These are phyloP conservation scores for Bergia sp. DNA, from an alignment of 92 coral and sea anemone species.

Conservation along the genomic window DNA sequence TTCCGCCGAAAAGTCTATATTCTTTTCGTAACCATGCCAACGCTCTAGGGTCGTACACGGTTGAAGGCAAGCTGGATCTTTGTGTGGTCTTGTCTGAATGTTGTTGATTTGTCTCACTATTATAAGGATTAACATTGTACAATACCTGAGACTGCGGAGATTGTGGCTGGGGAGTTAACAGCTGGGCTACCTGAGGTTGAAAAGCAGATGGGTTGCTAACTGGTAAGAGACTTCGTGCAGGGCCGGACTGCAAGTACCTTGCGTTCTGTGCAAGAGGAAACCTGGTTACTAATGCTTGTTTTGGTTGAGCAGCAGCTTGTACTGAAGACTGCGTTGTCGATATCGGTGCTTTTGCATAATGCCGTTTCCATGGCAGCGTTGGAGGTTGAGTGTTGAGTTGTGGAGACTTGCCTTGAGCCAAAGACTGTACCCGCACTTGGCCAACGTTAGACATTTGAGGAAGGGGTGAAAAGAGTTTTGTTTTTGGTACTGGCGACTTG, in stretches of 20 bases:
- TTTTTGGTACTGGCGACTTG: neutral
- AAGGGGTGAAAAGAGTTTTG: neutral
- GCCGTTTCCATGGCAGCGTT: neutral
- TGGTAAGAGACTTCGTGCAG: neutral
- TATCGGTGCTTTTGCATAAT: neutral
- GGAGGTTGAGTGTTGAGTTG: neutral
- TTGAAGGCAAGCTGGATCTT: conserved; percentile 8
- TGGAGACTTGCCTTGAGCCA: neutral
- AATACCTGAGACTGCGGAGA: conserved; percentile 29
- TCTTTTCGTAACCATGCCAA: conserved; percentile 45
- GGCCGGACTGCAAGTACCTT: neutral
- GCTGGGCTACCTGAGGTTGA: conserved; percentile 23
- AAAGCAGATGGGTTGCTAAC: neutral
- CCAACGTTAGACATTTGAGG: neutral
- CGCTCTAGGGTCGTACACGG: conserved; percentile 35
- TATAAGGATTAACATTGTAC: conserved; percentile 4
- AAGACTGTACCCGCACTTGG: conserved; percentile 1
- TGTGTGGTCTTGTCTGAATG: neutral
- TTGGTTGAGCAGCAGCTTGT: conserved; percentile 30
- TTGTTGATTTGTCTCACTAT: neutral
- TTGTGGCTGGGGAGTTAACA: neutral
- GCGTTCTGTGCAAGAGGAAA: neutral
- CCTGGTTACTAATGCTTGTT: neutral
- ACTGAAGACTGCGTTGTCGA: conserved; percentile 34
- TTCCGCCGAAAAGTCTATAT: conserved; percentile 6